Base-by-base conservation (phyloP, 2,888 invertebrate species). In the Philonicus albiceps region DNA sequence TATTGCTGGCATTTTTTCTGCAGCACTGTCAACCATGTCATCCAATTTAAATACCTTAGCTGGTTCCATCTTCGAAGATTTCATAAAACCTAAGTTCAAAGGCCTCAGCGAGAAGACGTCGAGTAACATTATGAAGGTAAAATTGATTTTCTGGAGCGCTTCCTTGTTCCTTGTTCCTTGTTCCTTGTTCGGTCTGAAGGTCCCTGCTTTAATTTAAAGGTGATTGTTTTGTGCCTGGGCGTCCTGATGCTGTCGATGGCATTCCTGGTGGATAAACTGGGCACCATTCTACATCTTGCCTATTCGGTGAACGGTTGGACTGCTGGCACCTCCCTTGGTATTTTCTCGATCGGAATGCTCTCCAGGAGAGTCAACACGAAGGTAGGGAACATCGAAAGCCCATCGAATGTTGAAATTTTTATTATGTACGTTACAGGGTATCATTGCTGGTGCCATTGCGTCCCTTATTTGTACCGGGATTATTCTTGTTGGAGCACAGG, bases 311-410 rank as follows among this genome's bases (percentile, higher is more conserved):
- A 94, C 8, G 95, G 95, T 0, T 93, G 95, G 2, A 94, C 94
- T 0, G 94, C 94, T n/a, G 95, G 96, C 3, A 95, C 96, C 0
- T 91, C 95, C 5, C 91, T 96, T 1, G 96, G 95, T 0, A 91
- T 96, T 3, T 96, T 96, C 89, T 93, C 94, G 0, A 90, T 96
- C 30, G 96, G 96, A 4, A 94, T 96, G 89, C 93, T 96, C 31
- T 94, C 95, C 88, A 95, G 96, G 0, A 94, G 89, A 94, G 34
- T 83, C 37, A 83, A 83, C 37, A 83, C 83, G 19, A 83, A 83
- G 37, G 83, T 83, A 72, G n/a, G 13, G 11, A 64, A 64, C 64
- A 13, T 11, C 11, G 1, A 27, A 64, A 64, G 6, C 64, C 64
- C 53, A 30, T 80, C 7, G 40, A 53, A 80, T 53, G 22, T 49